These are phyloP conservation scores for Hylia prasina DNA, from an alignment of 2,113 vertebrate species.

Conservation along the genomic window DNA sequence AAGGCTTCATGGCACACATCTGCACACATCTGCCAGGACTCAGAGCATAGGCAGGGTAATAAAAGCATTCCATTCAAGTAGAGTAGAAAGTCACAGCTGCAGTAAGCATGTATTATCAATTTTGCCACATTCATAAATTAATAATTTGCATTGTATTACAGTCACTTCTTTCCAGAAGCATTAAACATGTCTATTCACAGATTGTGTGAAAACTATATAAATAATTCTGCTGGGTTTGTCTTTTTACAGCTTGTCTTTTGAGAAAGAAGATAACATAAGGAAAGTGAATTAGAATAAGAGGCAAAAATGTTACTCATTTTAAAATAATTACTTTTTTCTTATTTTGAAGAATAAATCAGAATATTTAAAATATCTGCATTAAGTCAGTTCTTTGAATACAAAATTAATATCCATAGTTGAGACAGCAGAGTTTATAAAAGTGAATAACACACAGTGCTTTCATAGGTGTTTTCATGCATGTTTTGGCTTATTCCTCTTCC, in stretches of 20 bases:
- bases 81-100: slow-evolving; percentile 37
- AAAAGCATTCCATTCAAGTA: slow-evolving; percentile 8
- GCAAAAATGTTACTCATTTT: background rate
- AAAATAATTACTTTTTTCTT: background rate
- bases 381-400: background rate
- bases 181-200: background rate
- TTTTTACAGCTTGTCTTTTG: background rate
- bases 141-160: slow-evolving; percentile 34
- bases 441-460: background rate
- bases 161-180: slow-evolving; percentile 15
- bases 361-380: background rate
- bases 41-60: background rate
- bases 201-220: background rate
- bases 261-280: background rate
- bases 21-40: background rate
- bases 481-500: background rate
- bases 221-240: slow-evolving; percentile 17
- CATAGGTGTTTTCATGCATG: background rate
- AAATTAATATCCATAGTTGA: background rate
- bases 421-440: background rate
- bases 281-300: slow-evolving; percentile 12
- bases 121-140: slow-evolving; percentile 34
- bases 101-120: background rate
- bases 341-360: background rate
- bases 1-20: background rate